Evolutionary conservation across 2,113 vertebrate genomes (phyloP).

Genomic region (Lepidothrix coronata): DNA sequence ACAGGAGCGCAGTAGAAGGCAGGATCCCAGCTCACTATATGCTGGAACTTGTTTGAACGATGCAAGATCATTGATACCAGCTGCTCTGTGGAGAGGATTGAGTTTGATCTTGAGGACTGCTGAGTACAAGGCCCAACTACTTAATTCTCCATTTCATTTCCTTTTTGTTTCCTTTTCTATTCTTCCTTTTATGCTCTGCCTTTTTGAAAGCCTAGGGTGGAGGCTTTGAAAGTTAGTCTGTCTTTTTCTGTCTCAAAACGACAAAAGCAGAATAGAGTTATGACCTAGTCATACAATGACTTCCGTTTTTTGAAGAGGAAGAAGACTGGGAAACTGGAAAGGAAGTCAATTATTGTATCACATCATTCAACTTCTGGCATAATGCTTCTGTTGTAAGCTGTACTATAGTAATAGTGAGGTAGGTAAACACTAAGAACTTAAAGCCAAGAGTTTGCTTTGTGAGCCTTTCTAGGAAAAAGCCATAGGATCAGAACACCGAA

Average conservation of each 20-base stretch:
- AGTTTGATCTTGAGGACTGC: not conserved
- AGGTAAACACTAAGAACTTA: conserved; percentile 1
- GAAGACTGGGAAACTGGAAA: not conserved
- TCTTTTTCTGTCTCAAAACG: conserved; percentile 10
- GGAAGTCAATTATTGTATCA: conserved; percentile 7
- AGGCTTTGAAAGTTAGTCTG: conserved; percentile 2
- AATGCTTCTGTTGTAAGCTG: conserved; percentile 6
- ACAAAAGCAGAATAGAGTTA: not conserved
- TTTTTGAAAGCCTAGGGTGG: not conserved
- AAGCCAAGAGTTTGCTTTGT: not conserved
- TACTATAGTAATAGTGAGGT: not conserved
- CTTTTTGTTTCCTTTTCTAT: conserved; percentile 33
- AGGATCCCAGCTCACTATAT: not conserved
- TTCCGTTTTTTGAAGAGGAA: conserved; percentile 10
- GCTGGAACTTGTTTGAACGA: conserved; percentile 1
- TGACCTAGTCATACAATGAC: not conserved
- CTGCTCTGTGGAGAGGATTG: not conserved
- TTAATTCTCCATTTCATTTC: conserved; percentile 33
- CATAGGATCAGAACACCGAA: not conserved
- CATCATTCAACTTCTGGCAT: not conserved
- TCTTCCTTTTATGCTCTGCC: not conserved
- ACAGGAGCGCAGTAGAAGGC: not conserved
- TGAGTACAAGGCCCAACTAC: not conserved
- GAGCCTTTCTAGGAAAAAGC: not conserved
- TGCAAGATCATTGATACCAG: not conserved